Percentiles rank a stretch among this genome's conserved stretches.
These are phyloP conservation scores for Brachionus manjavacas DNA, from an alignment of 1,140 invertebrate species.

Conservation along the genomic window DNA sequence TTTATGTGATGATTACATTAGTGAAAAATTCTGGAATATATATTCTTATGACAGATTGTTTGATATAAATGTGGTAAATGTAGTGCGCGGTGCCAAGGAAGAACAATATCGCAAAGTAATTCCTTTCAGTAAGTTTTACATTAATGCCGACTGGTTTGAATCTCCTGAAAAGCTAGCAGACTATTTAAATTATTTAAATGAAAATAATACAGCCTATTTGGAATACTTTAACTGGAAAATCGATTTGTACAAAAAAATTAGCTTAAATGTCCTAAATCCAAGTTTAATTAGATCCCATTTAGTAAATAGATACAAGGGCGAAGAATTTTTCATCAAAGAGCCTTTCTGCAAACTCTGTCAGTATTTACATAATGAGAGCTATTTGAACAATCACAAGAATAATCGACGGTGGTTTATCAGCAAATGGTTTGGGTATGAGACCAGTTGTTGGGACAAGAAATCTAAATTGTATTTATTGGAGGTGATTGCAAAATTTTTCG, in stretches of 20 bases:
- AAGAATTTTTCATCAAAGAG: not conserved
- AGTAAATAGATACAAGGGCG: not conserved
- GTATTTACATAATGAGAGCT: constrained; percentile 19
- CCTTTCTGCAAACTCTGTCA: constrained; percentile 13
- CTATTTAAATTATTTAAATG: constrained; percentile 53
- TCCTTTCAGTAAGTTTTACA: constrained; percentile 61
- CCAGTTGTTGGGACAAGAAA: not conserved
- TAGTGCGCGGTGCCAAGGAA: constrained; percentile 83
- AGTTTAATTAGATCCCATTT: not conserved
- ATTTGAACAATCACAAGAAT: not conserved
- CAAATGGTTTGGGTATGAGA: not conserved
- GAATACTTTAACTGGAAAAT: constrained; percentile 57
- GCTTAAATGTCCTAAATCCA: not conserved
- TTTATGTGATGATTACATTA: constrained; percentile 42
- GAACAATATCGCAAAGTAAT: constrained; percentile 80
- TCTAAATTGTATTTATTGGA: not conserved
- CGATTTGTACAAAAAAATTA: not conserved
- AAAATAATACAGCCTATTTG: constrained; percentile 54
- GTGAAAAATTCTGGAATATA: constrained; percentile 43
- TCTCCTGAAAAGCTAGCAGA: constrained; percentile 49
- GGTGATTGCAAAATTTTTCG: not conserved
- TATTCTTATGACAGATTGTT: not conserved
- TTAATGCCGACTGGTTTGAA: constrained; percentile 51
- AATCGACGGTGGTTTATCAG: not conserved
- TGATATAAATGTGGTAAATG: constrained; percentile 62